These are phyloP conservation scores for Epistrophe eligans DNA, from an alignment of 2,888 invertebrate genomes.

Conservation along the genomic window DNA sequence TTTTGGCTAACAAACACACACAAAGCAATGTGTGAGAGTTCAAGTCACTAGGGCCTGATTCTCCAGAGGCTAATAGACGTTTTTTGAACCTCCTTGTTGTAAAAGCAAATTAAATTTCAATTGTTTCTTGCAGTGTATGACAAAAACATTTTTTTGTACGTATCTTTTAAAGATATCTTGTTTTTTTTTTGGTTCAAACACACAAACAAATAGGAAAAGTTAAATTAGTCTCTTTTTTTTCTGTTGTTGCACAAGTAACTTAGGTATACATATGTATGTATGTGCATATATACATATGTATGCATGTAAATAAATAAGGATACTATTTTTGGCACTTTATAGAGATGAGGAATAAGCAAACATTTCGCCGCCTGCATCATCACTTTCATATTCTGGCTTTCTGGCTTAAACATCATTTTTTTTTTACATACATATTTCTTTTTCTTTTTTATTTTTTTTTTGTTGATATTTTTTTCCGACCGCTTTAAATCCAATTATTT, in stretches of 20 bases:
- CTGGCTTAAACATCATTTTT: constrained; percentile 13
- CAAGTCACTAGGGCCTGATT: too few relatives aligned
- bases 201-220: constrained; percentile 14
- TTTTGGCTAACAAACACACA: too few relatives aligned
- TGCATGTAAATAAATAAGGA: constrained; percentile 13
- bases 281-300: neutral
- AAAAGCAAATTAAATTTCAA: neutral
- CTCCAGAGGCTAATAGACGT: too few relatives aligned
- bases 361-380: neutral
- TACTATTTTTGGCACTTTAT: constrained; percentile 28
- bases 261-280: neutral
- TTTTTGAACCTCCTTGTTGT: too few relatives aligned
- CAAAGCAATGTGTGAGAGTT: too few relatives aligned
- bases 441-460: neutral
- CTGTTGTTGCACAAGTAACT: constrained; percentile 23
- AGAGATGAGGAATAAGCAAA: neutral
- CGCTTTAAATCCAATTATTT: constrained; percentile 49
- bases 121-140: neutral
- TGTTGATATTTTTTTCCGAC: constrained; percentile 1
- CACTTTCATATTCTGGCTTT: constrained; percentile 28
- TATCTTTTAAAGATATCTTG: neutral
- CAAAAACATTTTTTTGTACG: neutral
- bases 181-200: neutral
- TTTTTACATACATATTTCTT: neutral
- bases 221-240: constrained; percentile 34